phyloP scores from a whole-genome alignment of 2,888 invertebrate species.

The Synanthedon tipuliformis region DNA sequence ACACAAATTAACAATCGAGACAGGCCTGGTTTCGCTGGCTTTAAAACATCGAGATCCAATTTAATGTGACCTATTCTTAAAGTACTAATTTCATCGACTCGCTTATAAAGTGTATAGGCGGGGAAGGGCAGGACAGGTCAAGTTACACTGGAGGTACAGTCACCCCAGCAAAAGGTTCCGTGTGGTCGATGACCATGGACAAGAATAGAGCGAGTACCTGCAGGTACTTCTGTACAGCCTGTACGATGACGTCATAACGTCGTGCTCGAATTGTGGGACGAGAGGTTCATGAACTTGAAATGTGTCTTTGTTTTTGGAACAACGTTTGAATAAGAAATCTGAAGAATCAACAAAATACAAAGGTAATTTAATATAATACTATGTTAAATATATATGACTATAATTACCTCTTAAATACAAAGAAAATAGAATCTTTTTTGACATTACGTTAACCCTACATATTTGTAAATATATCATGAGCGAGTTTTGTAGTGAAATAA shows the following conservation, averaged over 20 bases:
- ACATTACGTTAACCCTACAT: too few species aligned
- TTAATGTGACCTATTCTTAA: neutral
- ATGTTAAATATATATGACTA: too few species aligned
- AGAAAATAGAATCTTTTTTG: too few species aligned
- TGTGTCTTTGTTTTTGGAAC: neutral
- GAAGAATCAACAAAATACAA: neutral
- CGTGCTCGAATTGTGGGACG: neutral
- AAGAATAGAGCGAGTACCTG: slow-evolving; percentile 37
- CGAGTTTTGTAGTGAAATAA: too few species aligned
- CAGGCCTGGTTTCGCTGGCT: neutral
- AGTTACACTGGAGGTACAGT: slow-evolving; percentile 46
- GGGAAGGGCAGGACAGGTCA: slow-evolving; percentile 20
- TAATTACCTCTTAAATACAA: too few species aligned
- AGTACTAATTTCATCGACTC: slow-evolving; percentile 15
- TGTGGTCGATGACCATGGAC: slow-evolving; percentile 65
- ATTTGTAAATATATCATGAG: too few species aligned
- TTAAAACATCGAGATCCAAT: neutral
- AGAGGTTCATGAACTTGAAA: neutral
- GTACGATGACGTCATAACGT: slow-evolving; percentile 40
- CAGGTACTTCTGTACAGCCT: neutral
- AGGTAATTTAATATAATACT: too few species aligned
- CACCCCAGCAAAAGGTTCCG: slow-evolving; percentile 62
- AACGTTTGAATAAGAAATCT: neutral
- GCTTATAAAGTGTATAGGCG: slow-evolving; percentile 8
- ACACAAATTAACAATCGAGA: slow-evolving; percentile 7